Evolutionary conservation across 2,797 vertebrate genomes (phyloP).

Genomic region (Oceanodroma leucorhoa): DNA sequence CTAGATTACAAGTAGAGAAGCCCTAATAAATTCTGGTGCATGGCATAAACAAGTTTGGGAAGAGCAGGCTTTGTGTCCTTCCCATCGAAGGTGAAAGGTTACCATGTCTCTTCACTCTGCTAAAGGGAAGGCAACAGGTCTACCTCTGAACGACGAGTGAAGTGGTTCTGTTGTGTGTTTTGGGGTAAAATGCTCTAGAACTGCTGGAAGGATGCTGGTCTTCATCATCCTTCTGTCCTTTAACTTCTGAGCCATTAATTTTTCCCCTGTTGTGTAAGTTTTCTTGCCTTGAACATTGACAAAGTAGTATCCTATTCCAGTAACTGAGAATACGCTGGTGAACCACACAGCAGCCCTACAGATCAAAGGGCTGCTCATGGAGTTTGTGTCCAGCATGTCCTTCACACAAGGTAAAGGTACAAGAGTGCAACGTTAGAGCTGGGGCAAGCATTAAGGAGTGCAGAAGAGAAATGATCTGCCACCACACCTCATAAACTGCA

Average conservation of each 20-base stretch:
- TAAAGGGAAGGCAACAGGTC: not conserved
- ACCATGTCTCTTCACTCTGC: fast-evolving
- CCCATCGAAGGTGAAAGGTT: not conserved
- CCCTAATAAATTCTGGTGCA: not conserved
- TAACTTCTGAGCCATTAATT: not conserved
- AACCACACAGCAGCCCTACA: not conserved
- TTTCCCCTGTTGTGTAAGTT: not conserved
- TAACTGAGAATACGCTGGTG: not conserved
- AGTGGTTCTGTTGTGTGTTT: not conserved
- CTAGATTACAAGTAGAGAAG: not conserved
- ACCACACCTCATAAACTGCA: not conserved
- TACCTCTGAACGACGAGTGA: not conserved
- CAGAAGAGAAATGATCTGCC: not conserved
- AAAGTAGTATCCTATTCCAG: not conserved
- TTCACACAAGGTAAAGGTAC: not conserved
- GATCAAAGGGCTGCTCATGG: not conserved
- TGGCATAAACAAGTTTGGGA: not conserved
- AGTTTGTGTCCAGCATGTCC: not conserved
- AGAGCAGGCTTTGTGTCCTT: not conserved
- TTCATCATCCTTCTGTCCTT: not conserved
- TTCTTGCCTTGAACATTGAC: not conserved
- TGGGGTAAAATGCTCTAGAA: not conserved
- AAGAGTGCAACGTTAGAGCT: not conserved
- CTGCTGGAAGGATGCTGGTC: not conserved
- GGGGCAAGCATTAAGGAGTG: not conserved